A percentile compares a stretch with the other conserved stretches of the same genome.
Conservation (phyloP, 2,797 vertebrate species). For the Poecilia picta region DNA sequence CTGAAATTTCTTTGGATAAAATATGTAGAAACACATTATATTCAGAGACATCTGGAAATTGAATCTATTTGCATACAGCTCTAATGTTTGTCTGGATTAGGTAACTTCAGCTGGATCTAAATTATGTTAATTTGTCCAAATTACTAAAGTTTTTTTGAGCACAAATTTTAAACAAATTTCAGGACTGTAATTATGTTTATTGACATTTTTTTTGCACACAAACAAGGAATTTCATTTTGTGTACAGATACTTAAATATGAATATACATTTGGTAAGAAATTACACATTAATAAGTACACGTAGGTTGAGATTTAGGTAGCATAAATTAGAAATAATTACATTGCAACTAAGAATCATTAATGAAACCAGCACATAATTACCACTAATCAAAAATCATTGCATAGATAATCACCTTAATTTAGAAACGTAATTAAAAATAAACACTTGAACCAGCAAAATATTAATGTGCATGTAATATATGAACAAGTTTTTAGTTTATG, state of each 20-base stretch:
- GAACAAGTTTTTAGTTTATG: background rate
- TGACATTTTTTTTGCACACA: background rate
- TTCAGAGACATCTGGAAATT: background rate
- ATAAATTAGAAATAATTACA: background rate
- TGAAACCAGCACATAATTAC: background rate
- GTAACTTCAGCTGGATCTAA: background rate
- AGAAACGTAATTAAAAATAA: background rate
- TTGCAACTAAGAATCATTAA: background rate
- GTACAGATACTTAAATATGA: background rate
- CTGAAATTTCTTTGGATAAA: background rate
- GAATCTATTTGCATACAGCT: background rate
- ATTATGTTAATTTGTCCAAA: background rate
- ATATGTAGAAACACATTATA: background rate
- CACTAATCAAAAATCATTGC: background rate
- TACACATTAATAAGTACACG: too few relatives aligned
- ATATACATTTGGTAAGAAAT: too few relatives aligned
- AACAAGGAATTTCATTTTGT: background rate
- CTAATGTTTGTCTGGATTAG: background rate
- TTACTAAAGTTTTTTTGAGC: background rate
- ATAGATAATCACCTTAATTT: background rate
- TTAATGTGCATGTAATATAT: background rate
- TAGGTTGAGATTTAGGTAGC: too few relatives aligned
- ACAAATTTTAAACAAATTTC: background rate
- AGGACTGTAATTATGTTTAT: background rate
- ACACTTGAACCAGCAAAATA: background rate